Conservation (phyloP, 2,113 vertebrate genomes). For the Oxygymnocypris stewartii region DNA sequence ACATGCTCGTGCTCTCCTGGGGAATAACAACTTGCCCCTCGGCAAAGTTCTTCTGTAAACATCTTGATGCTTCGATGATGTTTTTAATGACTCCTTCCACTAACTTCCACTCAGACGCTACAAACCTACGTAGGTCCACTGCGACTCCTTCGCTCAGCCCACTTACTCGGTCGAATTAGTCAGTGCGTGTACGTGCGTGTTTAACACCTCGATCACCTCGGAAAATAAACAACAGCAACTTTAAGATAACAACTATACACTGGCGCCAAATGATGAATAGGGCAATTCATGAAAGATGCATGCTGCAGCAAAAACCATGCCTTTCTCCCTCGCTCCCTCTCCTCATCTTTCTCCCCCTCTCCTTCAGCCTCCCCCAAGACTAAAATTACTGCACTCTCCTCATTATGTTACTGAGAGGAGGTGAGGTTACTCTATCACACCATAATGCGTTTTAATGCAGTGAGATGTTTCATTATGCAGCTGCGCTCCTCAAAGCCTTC, state of each 20-base stretch:
- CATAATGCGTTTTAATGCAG: constrained; percentile 32
- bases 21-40: constrained; percentile 47
- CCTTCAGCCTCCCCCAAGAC: constrained; percentile 42
- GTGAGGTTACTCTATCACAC: constrained; percentile 47
- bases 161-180: constrained; percentile 23
- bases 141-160: not conserved
- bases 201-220: constrained; percentile 59
- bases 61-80: constrained; percentile 51
- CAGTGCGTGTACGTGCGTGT: constrained; percentile 16
- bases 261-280: constrained; percentile 55
- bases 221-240: constrained; percentile 54
- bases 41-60: constrained; percentile 68
- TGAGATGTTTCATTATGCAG: constrained; percentile 32
- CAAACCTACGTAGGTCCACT: constrained; percentile 54
- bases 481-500: not conserved
- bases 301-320: constrained; percentile 46
- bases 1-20: not conserved
- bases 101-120: constrained; percentile 54
- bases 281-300: constrained; percentile 62
- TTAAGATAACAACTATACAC: constrained; percentile 54
- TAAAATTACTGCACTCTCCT: constrained; percentile 46
- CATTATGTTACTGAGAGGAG: constrained; percentile 47
- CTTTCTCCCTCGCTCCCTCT: constrained; percentile 46
- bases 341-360: constrained; percentile 47
- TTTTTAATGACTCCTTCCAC: constrained; percentile 9